Conservation (phyloP, 1,140 invertebrate species). For the Lordiphosa collinella region DNA sequence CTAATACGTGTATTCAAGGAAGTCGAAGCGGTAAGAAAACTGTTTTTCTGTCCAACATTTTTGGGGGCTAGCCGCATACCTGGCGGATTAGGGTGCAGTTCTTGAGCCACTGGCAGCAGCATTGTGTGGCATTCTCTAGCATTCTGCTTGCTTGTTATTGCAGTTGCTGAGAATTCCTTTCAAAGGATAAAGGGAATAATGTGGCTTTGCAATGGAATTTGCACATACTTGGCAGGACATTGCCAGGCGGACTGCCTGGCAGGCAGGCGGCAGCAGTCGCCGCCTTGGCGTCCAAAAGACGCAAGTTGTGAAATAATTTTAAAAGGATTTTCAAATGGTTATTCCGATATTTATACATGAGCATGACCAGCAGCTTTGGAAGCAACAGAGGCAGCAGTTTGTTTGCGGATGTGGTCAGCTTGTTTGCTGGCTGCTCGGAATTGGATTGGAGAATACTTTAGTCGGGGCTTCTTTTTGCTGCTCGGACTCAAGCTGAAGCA, state of each 20-base stretch:
- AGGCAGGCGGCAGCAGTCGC: conserved; percentile 1
- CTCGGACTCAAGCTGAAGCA: conserved; percentile 31
- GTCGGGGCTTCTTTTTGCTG: conserved; percentile 2
- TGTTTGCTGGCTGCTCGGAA: conserved; percentile 46
- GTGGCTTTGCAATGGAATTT: conserved; percentile 77
- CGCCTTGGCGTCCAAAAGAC: conserved; percentile 64
- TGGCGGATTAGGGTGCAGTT: conserved; percentile 36
- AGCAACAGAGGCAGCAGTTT: conserved; percentile 42
- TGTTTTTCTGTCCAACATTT: conserved; percentile 30
- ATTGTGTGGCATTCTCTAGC: conserved; percentile 10
- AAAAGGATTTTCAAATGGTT: conserved; percentile 75
- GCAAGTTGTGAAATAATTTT: conserved; percentile 75
- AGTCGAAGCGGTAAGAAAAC: conserved; percentile 84
- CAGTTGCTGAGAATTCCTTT: conserved; percentile 73
- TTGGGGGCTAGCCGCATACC: conserved; percentile 38
- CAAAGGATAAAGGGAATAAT: conserved; percentile 77
- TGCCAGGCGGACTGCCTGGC: conserved; percentile 30
- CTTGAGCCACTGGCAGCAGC: conserved; percentile 16
- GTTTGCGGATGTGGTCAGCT: conserved; percentile 68
- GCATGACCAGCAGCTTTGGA: conserved; percentile 44
- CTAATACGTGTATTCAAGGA: conserved; percentile 87
- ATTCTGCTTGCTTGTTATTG: conserved; percentile 62
- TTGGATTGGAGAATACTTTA: conserved; percentile 3
- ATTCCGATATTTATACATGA: conserved; percentile 69
- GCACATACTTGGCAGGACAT: conserved; percentile 59